These are phyloP conservation scores for Rhynchotus rufescens DNA, from an alignment of 2,797 vertebrate species.

Conservation along the genomic window DNA sequence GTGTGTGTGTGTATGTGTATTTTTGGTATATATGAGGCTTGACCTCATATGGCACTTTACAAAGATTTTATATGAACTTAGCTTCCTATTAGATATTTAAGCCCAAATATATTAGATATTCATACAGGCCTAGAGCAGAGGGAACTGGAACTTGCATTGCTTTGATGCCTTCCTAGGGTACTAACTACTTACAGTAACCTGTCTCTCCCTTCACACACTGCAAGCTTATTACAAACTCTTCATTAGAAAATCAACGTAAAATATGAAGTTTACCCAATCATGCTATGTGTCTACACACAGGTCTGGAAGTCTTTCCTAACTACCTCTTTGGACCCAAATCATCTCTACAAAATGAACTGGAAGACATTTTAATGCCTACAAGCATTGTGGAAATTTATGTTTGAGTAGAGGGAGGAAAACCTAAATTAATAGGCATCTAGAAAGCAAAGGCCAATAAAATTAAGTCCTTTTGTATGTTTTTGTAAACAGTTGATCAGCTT, in stretches of 20 bases:
- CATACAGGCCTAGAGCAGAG: neutral
- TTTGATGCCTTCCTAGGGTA: neutral
- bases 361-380: neutral
- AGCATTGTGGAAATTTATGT: neutral
- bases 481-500: neutral
- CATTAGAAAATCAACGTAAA: too few species aligned
- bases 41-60: neutral
- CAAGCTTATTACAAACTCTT: neutral
- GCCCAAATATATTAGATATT: neutral
- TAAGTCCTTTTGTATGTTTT: neutral
- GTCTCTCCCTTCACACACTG: neutral
- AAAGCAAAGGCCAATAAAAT: neutral
- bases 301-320: neutral
- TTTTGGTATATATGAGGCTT: neutral
- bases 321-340: neutral
- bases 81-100: neutral
- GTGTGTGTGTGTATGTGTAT: too few species aligned
- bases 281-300: neutral
- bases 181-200: neutral
- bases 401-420: neutral
- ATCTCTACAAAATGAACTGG: neutral
- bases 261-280: neutral
- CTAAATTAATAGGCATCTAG: neutral
- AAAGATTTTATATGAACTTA: neutral
- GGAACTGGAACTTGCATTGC: neutral